Evolutionary conservation across 2,888 invertebrate species (phyloP).

Genomic region (Dryadula phaetusa): DNA sequence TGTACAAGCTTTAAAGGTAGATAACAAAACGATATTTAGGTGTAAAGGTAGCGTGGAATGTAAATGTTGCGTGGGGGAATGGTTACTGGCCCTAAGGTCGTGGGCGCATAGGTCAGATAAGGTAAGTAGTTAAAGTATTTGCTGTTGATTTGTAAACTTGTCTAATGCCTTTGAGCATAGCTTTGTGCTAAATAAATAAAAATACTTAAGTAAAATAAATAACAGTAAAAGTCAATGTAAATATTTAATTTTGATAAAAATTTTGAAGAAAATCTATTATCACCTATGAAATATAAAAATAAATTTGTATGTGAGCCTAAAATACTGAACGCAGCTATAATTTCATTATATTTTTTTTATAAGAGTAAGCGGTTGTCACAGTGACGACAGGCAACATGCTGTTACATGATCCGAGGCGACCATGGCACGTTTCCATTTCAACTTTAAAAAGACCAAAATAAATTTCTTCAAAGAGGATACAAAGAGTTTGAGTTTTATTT

Average conservation of each 20-base stretch:
- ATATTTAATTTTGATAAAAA: no score
- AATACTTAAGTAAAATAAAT: background rate
- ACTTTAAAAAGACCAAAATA: conserved; percentile 36
- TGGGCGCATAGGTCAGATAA: conserved; percentile 42
- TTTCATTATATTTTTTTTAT: conserved; percentile 4
- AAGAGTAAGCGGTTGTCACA: conserved; percentile 22
- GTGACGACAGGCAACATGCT: conserved; percentile 31
- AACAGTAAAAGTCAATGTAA: background rate
- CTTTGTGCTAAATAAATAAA: conserved; percentile 7
- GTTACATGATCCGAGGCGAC: conserved; percentile 25
- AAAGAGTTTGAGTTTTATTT: conserved; percentile 43
- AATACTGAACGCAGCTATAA: background rate
- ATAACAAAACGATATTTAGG: conserved; percentile 35
- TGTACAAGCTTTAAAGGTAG: conserved; percentile 26
- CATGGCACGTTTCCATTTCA: conserved; percentile 27
- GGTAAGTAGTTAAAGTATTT: conserved; percentile 33
- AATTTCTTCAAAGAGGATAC: conserved; percentile 39
- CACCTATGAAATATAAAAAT: background rate
- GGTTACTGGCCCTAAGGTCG: conserved; percentile 36
- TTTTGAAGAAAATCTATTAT: no score
- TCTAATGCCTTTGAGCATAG: conserved; percentile 14
- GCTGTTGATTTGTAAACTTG: conserved; percentile 32
- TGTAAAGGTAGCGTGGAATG: conserved; percentile 28
- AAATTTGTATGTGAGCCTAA: background rate
- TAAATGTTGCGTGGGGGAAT: conserved; percentile 41